These are phyloP conservation scores for Bostrychus sinensis DNA, from an alignment of 2,113 vertebrate genomes.

Conservation along the genomic window DNA sequence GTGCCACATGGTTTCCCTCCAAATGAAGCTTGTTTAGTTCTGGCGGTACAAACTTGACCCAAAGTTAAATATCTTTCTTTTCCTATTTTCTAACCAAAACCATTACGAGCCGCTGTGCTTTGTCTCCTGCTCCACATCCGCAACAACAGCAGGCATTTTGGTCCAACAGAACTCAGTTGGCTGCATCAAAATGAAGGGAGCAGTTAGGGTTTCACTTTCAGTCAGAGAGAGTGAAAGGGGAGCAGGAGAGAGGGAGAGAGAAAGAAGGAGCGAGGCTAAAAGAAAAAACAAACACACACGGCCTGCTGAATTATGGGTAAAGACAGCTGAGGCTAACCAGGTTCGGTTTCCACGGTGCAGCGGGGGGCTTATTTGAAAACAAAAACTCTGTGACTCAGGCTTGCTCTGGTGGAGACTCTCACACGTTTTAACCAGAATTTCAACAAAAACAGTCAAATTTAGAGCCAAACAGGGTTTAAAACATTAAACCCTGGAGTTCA, in stretches of 20 bases:
- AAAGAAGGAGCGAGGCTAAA: slow-evolving; percentile 26
- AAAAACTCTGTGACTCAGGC: slow-evolving; percentile 74
- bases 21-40: too few relatives aligned
- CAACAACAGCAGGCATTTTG: slow-evolving; percentile 70
- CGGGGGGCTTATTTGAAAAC: slow-evolving; percentile 76
- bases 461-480: slow-evolving; percentile 78
- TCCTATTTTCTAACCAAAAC: slow-evolving; percentile 54
- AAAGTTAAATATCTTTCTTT: slow-evolving; percentile 32
- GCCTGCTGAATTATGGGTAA: slow-evolving; percentile 79
- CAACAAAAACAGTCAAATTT: slow-evolving; percentile 70
- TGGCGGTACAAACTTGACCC: slow-evolving; percentile 46
- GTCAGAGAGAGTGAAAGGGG: slow-evolving; percentile 39
- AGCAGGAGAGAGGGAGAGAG: slow-evolving; percentile 12
- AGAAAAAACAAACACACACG: slow-evolving; percentile 70
- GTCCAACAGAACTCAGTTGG: slow-evolving; percentile 67
- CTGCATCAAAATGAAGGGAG: slow-evolving; percentile 70
- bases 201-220: slow-evolving; percentile 73
- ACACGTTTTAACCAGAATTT: slow-evolving; percentile 59
- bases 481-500: slow-evolving; percentile 74
- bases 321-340: slow-evolving; percentile 80
- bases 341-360: slow-evolving; percentile 69
- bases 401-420: slow-evolving; percentile 62
- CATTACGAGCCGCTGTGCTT: slow-evolving; percentile 44
- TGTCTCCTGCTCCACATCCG: slow-evolving; percentile 55
- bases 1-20: too few relatives aligned